Evolutionary conservation across 2,888 invertebrate genomes (phyloP), one percentile per base, ranked within the genome.

Genomic region (Marronus borbonicus): DNA sequence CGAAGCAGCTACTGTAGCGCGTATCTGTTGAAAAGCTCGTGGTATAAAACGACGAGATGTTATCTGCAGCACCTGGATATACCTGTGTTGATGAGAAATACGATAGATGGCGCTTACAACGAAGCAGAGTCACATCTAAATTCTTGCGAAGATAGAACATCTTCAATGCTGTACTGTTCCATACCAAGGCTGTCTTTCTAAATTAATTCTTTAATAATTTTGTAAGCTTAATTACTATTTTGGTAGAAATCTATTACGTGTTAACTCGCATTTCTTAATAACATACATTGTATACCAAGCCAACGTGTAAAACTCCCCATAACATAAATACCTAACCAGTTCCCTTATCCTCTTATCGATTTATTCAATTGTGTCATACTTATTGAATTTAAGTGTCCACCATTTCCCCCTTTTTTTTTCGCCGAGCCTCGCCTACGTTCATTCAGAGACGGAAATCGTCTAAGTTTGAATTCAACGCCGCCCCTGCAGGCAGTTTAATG

Each of bases 401-500:
- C 20, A 39, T 14, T 39, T 28, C 44, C 49, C 49, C 44, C 39
- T 24, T n/a, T 74, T 74, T 24, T 17, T 39, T 24, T 24, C 5
- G 28, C 12, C 12, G 7, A 31, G 50, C 14, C 58, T 17, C 70
- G 20, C 55, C 17, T 52, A 62, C 39, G 20, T 60, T 74, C 62
- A 60, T 58, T 60, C 24, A 60, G 14, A 72, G 10, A 44, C 60
- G 72, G 72, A 74, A 74, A 74, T 74, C 39, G 72, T 74, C 72
- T 74, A 74, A 74, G 72, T 74, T 74, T 74, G 72, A 74, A 74
- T 74, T 60, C 72, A 60, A 60, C 60, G 44, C 60, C 60, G 39
- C 72, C 39, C 60, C 39, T 44, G 28, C 14, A 60, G 60, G 72
- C 72, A 49, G 72, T 74, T 74, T 74, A 74, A 74, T 74, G 72